A percentile compares a stretch with the other conserved stretches of the same genome.
Conservation (phyloP, 2,797 vertebrate genomes). For the Argyrosomus regius region DNA sequence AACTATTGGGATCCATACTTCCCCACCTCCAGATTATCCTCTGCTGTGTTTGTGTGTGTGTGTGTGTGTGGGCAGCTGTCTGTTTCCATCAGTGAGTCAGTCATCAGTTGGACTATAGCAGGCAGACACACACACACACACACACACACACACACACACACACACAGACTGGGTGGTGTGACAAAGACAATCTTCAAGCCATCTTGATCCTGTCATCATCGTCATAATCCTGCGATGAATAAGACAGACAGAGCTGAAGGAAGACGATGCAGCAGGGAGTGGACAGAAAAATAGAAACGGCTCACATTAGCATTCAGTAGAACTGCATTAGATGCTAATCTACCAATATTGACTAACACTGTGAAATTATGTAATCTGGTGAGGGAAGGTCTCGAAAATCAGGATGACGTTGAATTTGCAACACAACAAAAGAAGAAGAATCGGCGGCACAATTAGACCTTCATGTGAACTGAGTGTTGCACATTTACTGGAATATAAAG, state of each 20-base stretch:
- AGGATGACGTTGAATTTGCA: not conserved
- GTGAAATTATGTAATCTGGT: not conserved
- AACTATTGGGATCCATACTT: conserved; percentile 8
- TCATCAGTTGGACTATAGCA: conserved; percentile 27
- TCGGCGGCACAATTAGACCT: not conserved
- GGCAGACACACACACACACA: conserved; percentile 29
- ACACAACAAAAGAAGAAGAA: not conserved
- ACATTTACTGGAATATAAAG: not conserved
- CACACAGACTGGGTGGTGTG: conserved; percentile 5
- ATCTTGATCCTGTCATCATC: conserved; percentile 37
- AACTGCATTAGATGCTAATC: not conserved
- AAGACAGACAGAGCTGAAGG: conserved; percentile 1
- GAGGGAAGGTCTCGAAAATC: not conserved
- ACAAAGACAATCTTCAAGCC: conserved; percentile 35
- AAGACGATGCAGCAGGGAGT: not conserved
- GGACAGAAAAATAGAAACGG: conserved; percentile 9
- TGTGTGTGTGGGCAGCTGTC: conserved; percentile 47
- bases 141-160: conserved; percentile 6
- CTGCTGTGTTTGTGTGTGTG: conserved; percentile 32
- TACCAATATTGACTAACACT: not conserved
- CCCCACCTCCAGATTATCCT: conserved; percentile 46
- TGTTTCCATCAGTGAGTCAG: conserved; percentile 55
- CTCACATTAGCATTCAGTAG: not conserved
- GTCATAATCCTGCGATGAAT: conserved; percentile 29
- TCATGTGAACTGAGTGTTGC: not conserved